Base-by-base conservation (phyloP, 2,888 invertebrate species). In the Syritta pipiens region DNA sequence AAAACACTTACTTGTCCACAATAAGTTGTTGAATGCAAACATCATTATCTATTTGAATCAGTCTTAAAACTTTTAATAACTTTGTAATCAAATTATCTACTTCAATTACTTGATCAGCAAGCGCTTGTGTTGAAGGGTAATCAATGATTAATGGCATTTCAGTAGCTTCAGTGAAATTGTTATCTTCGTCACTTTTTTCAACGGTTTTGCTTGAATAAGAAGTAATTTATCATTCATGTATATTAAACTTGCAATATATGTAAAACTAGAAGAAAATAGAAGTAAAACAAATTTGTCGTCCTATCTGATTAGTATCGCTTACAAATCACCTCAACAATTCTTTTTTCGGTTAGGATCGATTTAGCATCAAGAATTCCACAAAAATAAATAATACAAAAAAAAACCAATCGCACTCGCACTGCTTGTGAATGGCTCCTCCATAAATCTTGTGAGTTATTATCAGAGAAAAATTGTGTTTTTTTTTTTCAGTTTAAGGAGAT, bases 1-100 rank as follows among this genome's bases (percentile, higher is more conserved):
- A n/a, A n/a, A n/a, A n/a, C n/a, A 83, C 89, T 89, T 88, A 93
- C 91, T 91, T 91, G 85, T 94, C 92, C 65, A 92, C 90, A 86
- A 93, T 92, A 68, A 93, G 86, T 82, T 92, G 92, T 81, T 91
- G 91, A 84, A 93, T 92, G 84, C 92, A 92, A 55, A 92, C 92
- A 79, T 93, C 92, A 84, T 92, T 93, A 85, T 94, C 93, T 83
- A 93, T 89, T 85, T 93, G 93, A 84, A 95, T 92, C 83, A 94
- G 94, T 74, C 94, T 91, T 84, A 93, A 89, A 10, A 93, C 93
- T 88, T 93, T 93, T 59, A 94, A 89, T 84, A 95, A 89, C 85
- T 93, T 93, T 7, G 94, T 93, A 9, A 95, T 91, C 35, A 94
- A 90, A 87, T 93, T 93, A 89, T 95, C 95, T 12, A 93, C 93